These are phyloP conservation scores for Hemicrepidius hirtus DNA, from an alignment of 2,888 invertebrate species.

Conservation along the genomic window DNA sequence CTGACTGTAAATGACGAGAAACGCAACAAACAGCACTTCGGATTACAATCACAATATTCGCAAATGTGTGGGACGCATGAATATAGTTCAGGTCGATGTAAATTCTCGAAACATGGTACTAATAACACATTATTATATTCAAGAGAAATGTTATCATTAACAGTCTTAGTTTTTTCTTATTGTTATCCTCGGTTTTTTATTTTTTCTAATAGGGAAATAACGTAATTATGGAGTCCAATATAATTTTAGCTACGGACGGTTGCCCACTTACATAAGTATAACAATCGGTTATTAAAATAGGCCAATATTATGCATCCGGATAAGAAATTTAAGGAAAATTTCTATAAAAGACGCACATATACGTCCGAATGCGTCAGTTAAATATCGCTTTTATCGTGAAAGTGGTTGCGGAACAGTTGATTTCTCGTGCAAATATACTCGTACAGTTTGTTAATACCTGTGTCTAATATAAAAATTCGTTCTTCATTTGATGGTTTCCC, in stretches of 20 bases:
- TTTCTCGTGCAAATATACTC: constrained; percentile 27
- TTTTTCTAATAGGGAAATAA: constrained; percentile 1
- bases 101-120: too few relatives aligned
- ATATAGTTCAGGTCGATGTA: too few relatives aligned
- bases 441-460: not conserved
- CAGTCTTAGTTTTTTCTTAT: too few relatives aligned
- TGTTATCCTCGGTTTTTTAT: constrained; percentile 1
- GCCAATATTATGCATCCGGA: not conserved
- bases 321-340: constrained; percentile 21
- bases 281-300: not conserved
- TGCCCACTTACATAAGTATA: constrained; percentile 12
- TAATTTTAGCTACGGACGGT: not conserved
- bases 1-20: too few relatives aligned
- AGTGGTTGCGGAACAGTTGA: constrained; percentile 47
- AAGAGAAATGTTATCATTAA: too few relatives aligned
- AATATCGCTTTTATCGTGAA: constrained; percentile 54
- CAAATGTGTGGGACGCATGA: too few relatives aligned
- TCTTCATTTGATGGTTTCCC: constrained; percentile 5
- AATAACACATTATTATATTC: too few relatives aligned
- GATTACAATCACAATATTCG: too few relatives aligned
- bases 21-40: too few relatives aligned
- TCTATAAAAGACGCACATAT: not conserved
- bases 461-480: constrained; percentile 15
- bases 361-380: constrained; percentile 27
- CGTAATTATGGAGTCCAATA: not conserved